Percentiles rank a stretch among this genome's conserved stretches.
Evolutionary conservation across 2,888 invertebrate species (phyloP).

Genomic region (Phrixothrix hirtus): DNA sequence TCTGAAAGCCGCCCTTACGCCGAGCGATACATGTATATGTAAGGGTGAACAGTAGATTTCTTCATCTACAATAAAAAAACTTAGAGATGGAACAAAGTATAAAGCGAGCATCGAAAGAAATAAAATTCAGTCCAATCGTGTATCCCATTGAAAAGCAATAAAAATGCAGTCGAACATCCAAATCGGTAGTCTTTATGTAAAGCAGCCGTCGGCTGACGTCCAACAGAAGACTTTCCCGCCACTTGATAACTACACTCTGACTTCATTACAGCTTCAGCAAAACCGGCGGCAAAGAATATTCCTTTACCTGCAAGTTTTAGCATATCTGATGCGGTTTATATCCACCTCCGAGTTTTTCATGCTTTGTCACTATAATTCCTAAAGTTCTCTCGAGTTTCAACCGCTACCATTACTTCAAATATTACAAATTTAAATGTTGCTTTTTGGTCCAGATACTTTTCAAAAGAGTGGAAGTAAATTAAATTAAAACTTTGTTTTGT

Average conservation of each 20-base stretch:
- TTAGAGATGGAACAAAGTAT: slow-evolving; percentile 22
- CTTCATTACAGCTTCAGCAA: slow-evolving; percentile 36
- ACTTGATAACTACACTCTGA: slow-evolving; percentile 36
- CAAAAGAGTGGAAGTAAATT: slow-evolving; percentile 31
- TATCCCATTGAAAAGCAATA: slow-evolving; percentile 36
- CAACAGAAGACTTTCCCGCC: slow-evolving; percentile 33
- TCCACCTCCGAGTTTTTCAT: slow-evolving; percentile 38
- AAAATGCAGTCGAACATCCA: slow-evolving; percentile 33
- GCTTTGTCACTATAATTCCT: slow-evolving; percentile 45
- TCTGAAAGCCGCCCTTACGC: slow-evolving; percentile 1
- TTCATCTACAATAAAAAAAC: slow-evolving; percentile 20
- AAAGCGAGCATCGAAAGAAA: slow-evolving; percentile 34
- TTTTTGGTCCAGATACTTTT: slow-evolving; percentile 28
- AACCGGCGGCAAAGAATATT: slow-evolving; percentile 40
- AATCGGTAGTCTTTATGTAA: slow-evolving; percentile 38
- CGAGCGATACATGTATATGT: slow-evolving; percentile 3
- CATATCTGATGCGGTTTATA: slow-evolving; percentile 42
- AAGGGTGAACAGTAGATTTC: slow-evolving; percentile 11
- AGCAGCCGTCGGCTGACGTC: slow-evolving; percentile 34
- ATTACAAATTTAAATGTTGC: slow-evolving; percentile 38
- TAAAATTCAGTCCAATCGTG: slow-evolving; percentile 37
- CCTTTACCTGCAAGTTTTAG: slow-evolving; percentile 42
- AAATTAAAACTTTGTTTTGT: slow-evolving; percentile 37
- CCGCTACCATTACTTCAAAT: slow-evolving; percentile 23
- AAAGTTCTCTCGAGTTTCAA: slow-evolving; percentile 36